Conservation (phyloP, 2,888 invertebrate genomes). For the Epistrophe grossulariae region DNA sequence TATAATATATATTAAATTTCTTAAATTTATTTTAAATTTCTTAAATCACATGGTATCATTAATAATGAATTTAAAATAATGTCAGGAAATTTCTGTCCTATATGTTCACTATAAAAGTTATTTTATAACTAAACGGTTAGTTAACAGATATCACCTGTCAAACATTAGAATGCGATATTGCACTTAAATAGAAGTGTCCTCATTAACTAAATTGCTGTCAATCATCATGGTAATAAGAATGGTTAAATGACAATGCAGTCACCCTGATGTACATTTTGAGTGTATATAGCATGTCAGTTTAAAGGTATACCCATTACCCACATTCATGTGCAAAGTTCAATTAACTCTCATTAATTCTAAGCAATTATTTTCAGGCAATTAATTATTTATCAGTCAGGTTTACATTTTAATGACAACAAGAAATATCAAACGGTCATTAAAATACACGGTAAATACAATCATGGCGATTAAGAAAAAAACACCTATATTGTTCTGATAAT, state of each 20-base stretch:
- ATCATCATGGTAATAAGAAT: constrained; percentile 2
- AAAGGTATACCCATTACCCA: background rate
- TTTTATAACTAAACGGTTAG: too few species aligned
- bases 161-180: background rate
- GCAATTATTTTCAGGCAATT: constrained; percentile 25
- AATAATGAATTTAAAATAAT: too few species aligned
- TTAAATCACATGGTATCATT: too few species aligned
- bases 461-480: constrained; percentile 5
- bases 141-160: too few species aligned
- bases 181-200: constrained; percentile 5
- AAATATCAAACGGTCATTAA: background rate
- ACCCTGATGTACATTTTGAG: background rate
- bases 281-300: background rate
- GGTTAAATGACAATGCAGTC: background rate
- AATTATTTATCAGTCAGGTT: constrained; percentile 2
- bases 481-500: background rate
- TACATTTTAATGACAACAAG: background rate
- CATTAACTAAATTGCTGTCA: constrained; percentile 5
- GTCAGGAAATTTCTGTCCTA: too few species aligned
- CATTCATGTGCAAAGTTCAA: constrained; percentile 10
- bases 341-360: constrained; percentile 32
- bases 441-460: background rate
- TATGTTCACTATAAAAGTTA: too few species aligned
- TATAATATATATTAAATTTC: too few species aligned
- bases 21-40: too few species aligned